phyloP scores from a whole-genome alignment of 2,888 invertebrate species.

The Pristionchus mayeri region DNA sequence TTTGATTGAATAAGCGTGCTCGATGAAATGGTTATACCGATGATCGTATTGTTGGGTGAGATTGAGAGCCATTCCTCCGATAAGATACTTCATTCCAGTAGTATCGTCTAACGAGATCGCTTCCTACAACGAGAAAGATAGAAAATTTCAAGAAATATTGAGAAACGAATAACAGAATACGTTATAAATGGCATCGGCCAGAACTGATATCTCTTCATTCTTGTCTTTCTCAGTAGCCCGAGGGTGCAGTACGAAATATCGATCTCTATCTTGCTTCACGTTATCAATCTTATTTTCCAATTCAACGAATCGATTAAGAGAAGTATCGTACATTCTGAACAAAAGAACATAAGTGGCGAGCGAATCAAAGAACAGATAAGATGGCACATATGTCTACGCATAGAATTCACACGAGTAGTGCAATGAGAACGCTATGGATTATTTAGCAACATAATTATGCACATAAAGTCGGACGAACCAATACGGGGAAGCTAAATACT shows the following conservation, averaged over 20 bases:
- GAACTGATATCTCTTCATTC: neutral
- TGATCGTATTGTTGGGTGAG: slow-evolving; percentile 5
- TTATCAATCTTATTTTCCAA: neutral
- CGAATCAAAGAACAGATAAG: too few species aligned
- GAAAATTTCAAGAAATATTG: too few species aligned
- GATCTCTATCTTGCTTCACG: neutral
- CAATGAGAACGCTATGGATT: too few species aligned
- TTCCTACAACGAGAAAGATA: neutral
- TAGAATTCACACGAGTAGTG: too few species aligned
- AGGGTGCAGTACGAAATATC: neutral
- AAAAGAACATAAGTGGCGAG: too few species aligned
- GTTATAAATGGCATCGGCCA: neutral
- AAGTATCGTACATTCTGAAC: neutral
- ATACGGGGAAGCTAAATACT: too few species aligned
- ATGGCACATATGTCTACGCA: too few species aligned
- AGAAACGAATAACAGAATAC: neutral
- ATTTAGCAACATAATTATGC: too few species aligned
- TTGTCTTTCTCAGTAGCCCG: neutral
- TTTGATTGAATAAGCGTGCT: too few species aligned
- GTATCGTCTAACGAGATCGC: neutral
- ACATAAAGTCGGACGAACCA: too few species aligned
- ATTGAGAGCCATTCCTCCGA: slow-evolving; percentile 37
- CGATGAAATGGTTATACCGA: too few species aligned
- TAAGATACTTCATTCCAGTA: neutral
- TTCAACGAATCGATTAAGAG: neutral